Evolutionary conservation across 2,113 vertebrate species (phyloP), one percentile per base, ranked within the genome.

Genomic region (Leucosticte australis): DNA sequence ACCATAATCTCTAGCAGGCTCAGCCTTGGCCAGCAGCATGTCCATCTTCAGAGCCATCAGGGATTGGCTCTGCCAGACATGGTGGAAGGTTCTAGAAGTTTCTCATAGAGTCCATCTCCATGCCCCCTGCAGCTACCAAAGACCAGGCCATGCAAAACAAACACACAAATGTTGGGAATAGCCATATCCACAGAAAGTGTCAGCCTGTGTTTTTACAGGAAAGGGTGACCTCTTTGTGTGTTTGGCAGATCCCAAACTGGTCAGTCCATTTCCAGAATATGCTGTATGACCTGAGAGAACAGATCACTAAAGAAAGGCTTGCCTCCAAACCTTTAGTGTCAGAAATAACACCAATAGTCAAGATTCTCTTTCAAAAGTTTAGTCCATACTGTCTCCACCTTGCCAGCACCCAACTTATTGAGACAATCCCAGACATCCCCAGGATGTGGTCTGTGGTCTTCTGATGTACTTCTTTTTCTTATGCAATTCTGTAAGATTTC

Each of bases 161-260:
- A 10, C 28, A 13, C 4, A 1, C 0, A 2, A 21, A 3, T 16
- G 1, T 7, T 11, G 17, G 21, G 5, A 6, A 7, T 9, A 5
- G 15, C 30, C 4, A 0, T 44, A 27, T 19, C 17, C 2, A 0
- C 2, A 2, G 5, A 2, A 9, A 19, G 27, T 1, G 2, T 30
- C 4, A 44, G 28, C 26, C 44, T 26, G 18, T 0, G 0, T 15
- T 28, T 33, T 17, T 1, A 6, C 15, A 6, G 7, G 8, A 8
- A 5, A 65, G 31, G 14, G 28, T 41, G 53, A 9, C 44, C 8
- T 37, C 8, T 0, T 12, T 1, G 0, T 13, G 18, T 7, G 13
- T 8, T 26, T 8, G 2, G 28, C 23, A 28, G 7, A 8, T 19
- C 18, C 2, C 2, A 6, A 17, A 15, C 9, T 20, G 5, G 15